Evolutionary conservation across 2,888 invertebrate genomes (phyloP).

Genomic region (Apocheima hispidaria): DNA sequence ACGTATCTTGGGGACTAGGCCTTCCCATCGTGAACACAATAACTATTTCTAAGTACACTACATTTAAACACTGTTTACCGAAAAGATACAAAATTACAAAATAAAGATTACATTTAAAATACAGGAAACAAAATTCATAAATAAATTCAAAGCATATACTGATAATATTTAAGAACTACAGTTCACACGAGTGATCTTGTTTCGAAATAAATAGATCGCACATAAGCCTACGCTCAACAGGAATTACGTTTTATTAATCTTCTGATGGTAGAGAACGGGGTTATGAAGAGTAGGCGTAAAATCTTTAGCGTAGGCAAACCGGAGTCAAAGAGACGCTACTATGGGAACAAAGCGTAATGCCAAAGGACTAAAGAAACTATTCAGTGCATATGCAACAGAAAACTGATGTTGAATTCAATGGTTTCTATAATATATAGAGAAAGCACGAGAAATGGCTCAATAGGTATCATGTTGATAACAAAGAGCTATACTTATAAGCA

Average conservation of each 20-base stretch:
- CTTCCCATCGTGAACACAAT: no score
- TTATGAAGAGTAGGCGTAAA: constrained; percentile 53
- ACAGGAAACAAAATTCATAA: no score
- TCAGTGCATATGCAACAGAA: constrained; percentile 4
- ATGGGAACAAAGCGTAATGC: constrained; percentile 20
- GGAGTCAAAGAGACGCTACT: constrained; percentile 52
- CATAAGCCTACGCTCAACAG: constrained; percentile 49
- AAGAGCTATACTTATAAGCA: constrained; percentile 37
- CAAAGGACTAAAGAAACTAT: constrained; percentile 4
- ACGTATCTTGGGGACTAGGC: no score
- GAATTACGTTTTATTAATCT: constrained; percentile 57
- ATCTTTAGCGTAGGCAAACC: constrained; percentile 69
- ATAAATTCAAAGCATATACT: no score
- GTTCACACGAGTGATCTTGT: constrained; percentile 43
- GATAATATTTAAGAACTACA: no score
- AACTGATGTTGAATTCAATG: constrained; percentile 4
- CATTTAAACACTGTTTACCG: no score
- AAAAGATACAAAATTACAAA: no score
- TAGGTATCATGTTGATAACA: constrained; percentile 50
- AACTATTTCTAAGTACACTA: no score
- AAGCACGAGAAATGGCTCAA: constrained; percentile 44
- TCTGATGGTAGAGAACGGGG: constrained; percentile 46
- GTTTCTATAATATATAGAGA: constrained; percentile 9
- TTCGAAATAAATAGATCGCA: constrained; percentile 51
- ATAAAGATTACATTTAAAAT: no score